Evolutionary conservation across 2,888 invertebrate genomes (phyloP), one percentile per base, ranked within the genome.

Genomic region (Dasypogon diadema): DNA sequence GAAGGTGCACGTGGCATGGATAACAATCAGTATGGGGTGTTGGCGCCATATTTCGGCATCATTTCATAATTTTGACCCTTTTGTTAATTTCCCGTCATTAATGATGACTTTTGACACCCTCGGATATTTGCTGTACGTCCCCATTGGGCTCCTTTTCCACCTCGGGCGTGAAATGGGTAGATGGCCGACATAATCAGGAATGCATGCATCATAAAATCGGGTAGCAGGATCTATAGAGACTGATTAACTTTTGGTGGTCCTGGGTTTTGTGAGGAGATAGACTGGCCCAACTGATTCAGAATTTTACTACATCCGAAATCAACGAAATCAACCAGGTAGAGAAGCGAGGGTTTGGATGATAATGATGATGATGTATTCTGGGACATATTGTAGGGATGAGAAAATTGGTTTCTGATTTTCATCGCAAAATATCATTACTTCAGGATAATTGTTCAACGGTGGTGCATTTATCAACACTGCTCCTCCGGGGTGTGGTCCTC

Each of bases 51-150:
- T 70, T 54, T 54, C 54, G 30, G 21, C 14, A 54, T 70, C 16
- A 70, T 70, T 70, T 70, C 70, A 70, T 70, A 70, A 70, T 70
- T 70, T 70, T 70, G 51, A 70, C 70, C 70, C 70, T 70, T 70
- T 70, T 70, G 70, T 70, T 70, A 70, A 70, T 70, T 70, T 70
- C 70, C 70, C 70, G 70, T 70, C 30, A 70, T 65, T 70, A 46
- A 70, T 70, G 51, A 70, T 70, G 54, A 63, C 60, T 63, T 63
- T 37, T 37, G 12, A n/a, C 42, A 42, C 42, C 42, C 12, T n/a
- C n/a, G n/a, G n/a, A n/a, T n/a, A n/a, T n/a, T 12, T 42, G 34
- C 10, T 30, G 10, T 30, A 30, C 34, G 12, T 12, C 42, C 42
- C 42, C 42, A n/a, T n/a, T n/a, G n/a, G n/a, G n/a, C n/a, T n/a